Conservation (phyloP, 2,888 invertebrate species). For the Ommatoiulus sabulosus region DNA sequence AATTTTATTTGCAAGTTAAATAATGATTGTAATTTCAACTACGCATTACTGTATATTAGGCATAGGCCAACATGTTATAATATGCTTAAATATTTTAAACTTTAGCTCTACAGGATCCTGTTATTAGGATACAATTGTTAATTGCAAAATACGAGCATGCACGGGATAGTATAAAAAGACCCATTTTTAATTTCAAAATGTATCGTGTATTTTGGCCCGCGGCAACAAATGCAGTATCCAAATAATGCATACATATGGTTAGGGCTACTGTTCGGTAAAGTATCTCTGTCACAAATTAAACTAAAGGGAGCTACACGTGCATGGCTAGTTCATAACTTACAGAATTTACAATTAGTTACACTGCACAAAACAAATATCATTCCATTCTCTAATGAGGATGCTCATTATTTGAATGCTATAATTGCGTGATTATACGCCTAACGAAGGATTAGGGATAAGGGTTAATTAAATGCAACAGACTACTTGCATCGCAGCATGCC, state of each 20-base stretch:
- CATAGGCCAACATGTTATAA: background rate
- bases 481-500: background rate
- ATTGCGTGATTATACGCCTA: background rate
- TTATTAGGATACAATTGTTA: no score
- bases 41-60: background rate
- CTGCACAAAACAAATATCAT: background rate
- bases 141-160: no score
- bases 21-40: background rate
- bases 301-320: background rate
- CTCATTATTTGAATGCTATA: slow-evolving; percentile 24
- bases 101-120: no score
- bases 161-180: no score
- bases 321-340: background rate
- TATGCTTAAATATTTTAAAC: no score
- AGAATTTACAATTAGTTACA: background rate
- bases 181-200: no score
- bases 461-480: background rate
- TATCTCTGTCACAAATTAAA: background rate
- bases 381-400: background rate
- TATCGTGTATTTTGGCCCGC: no score
- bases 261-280: background rate
- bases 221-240: background rate
- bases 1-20: background rate
- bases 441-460: background rate
- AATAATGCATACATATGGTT: background rate